Evolutionary conservation across 2,888 invertebrate genomes (phyloP), one percentile per base, ranked within the genome.

Genomic region (Chrysomela aeneicollis): DNA sequence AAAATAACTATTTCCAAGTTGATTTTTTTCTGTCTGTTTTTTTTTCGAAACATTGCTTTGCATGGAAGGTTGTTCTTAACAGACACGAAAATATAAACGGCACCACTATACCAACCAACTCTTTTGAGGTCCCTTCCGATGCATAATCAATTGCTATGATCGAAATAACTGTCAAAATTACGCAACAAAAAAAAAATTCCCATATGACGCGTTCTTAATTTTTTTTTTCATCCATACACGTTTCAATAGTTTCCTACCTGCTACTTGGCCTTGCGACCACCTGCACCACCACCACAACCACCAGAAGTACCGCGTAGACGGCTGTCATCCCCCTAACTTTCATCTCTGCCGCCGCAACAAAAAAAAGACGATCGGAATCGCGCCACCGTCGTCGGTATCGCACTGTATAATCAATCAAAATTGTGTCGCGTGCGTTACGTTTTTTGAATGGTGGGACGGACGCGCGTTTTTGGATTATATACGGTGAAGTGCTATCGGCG

Each of bases 371-470:
- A 49, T 9, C 37, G n/a, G n/a, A n/a, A n/a, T n/a, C n/a, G n/a
- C n/a, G n/a, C 51, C 19, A 52, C 35, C 35, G 57, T 59, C 53
- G 15, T 51, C 37, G 19, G 46, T 52, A 18, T 61, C 51, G 32
- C 61, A 66, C 55, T 66, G 50, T 37, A 50, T 67, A 61, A 62
- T 57, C 59, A 15, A 3, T 42, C 53, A n/a, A n/a, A n/a, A n/a
- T n/a, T 66, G 64, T 64, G 59, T 61, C 3, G 26, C 6, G 57
- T 66, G 66, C 63, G 60, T 61, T 66, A 53, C 61, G 61, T 69
- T 72, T 69, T 72, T 72, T 71, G 72, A 72, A 72, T 72, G 72
- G 61, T 63, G 61, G 55, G 60, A 64, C 62, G 21, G 52, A 51
- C 64, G 53, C 63, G 64, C 62, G 61, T 51, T 59, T 64, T 60